These are phyloP conservation scores for Amphiprion ocellaris DNA, from an alignment of 2,113 vertebrate species.

Conservation along the genomic window DNA sequence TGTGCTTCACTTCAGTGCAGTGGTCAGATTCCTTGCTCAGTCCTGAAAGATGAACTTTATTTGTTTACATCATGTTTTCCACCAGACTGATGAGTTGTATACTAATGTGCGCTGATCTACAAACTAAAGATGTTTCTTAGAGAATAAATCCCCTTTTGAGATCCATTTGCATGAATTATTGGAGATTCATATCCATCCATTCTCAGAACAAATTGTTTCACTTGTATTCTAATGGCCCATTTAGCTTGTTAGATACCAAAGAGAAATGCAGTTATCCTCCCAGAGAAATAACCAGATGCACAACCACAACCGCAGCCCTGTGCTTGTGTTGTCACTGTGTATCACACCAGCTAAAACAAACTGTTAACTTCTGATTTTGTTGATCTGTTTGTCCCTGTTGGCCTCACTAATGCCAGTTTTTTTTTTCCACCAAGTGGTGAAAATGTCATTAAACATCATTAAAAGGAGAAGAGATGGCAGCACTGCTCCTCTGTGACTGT, in stretches of 20 bases:
- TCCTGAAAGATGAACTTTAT: not conserved
- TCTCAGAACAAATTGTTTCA: not conserved
- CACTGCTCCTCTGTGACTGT: slow-evolving; percentile 24
- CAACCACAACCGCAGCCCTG: not conserved
- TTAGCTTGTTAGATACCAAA: slow-evolving; percentile 14
- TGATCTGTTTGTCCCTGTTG: slow-evolving; percentile 28
- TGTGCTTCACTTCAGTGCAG: not conserved
- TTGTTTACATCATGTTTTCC: no score
- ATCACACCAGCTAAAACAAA: slow-evolving; percentile 10
- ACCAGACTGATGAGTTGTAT: not conserved
- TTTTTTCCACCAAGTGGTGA: slow-evolving; percentile 1
- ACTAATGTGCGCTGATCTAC: not conserved
- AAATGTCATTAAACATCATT: slow-evolving; percentile 35
- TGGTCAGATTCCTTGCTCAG: slow-evolving; percentile 5
- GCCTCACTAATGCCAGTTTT: slow-evolving; percentile 9
- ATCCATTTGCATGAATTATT: no score
- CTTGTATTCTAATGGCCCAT: not conserved
- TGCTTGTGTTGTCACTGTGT: not conserved
- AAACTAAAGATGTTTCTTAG: not conserved
- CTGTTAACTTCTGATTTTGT: slow-evolving; percentile 2
- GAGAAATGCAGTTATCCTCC: not conserved
- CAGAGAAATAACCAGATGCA: slow-evolving; percentile 28
- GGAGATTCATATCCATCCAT: not conserved
- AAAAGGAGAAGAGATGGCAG: slow-evolving; percentile 41
- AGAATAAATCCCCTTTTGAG: slow-evolving; percentile 5